A percentile compares a stretch with the other conserved stretches of the same genome.
Conservation (phyloP, 2,797 vertebrate genomes). For the Aplochiton taeniatus region DNA sequence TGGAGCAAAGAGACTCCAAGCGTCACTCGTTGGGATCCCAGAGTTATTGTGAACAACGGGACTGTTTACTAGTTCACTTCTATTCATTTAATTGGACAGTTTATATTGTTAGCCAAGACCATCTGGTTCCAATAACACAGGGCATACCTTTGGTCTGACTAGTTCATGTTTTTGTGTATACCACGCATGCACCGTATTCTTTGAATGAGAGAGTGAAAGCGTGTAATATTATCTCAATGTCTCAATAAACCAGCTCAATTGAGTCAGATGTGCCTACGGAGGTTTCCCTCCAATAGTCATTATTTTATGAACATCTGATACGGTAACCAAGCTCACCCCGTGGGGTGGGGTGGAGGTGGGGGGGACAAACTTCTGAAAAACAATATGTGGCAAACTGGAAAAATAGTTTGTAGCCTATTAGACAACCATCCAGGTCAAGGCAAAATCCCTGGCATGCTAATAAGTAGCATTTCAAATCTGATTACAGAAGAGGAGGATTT, state of each 20-base stretch:
- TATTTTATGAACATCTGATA: conserved; percentile 12
- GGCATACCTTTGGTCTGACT: background rate
- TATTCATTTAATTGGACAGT: background rate
- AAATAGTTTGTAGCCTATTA: conserved; percentile 6
- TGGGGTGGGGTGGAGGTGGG: too few relatives aligned
- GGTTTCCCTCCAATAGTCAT: background rate
- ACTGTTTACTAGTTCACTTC: background rate
- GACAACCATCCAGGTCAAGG: conserved; percentile 37
- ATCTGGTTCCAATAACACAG: background rate
- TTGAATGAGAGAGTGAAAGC: background rate
- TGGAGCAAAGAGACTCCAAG: conserved; percentile 4
- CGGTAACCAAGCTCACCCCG: conserved; percentile 10
- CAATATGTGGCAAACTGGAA: background rate
- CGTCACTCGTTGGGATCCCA: background rate
- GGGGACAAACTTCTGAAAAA: conserved; percentile 18
- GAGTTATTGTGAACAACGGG: too few relatives aligned
- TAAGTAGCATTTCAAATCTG: conserved; percentile 47
- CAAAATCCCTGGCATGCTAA: conserved; percentile 36
- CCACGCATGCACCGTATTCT: background rate
- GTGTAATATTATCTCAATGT: background rate
- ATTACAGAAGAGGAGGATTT: conserved; percentile 51
- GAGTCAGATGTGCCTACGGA: conserved; percentile 8
- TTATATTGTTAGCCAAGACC: background rate
- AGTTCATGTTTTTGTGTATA: too few relatives aligned
- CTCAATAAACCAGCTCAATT: background rate